phyloP scores from a whole-genome alignment of 2,113 vertebrate genomes.

The Platycercus adscitus region DNA sequence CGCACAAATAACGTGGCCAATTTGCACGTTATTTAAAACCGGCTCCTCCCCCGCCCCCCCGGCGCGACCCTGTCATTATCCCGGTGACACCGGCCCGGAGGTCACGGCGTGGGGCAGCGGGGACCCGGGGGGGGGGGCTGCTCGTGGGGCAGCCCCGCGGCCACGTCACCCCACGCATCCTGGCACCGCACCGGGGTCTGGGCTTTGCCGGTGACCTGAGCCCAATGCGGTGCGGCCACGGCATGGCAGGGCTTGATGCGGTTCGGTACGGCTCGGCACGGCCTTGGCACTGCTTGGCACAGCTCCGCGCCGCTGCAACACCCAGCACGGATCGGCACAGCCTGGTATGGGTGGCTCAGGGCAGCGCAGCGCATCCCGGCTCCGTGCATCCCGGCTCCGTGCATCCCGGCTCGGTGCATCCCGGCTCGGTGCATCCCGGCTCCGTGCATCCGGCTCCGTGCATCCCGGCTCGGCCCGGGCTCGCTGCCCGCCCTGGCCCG shows the following conservation, averaged over 20 bases:
- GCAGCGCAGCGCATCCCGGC: too few relatives aligned
- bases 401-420: too few relatives aligned
- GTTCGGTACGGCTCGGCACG: background rate
- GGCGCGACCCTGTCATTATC: conserved; percentile 53
- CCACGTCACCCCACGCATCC: background rate
- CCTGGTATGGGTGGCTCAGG: background rate
- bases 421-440: too few relatives aligned
- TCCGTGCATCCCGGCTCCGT: too few relatives aligned
- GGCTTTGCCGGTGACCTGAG: conserved; percentile 36
- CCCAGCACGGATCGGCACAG: too few relatives aligned
- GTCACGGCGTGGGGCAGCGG: background rate
- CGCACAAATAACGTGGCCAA: conserved; percentile 52
- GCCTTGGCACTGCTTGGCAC: too few relatives aligned
- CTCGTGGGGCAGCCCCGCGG: background rate
- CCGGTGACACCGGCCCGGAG: background rate
- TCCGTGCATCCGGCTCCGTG: too few relatives aligned
- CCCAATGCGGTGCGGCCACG: background rate
- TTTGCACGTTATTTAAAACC: conserved; percentile 71
- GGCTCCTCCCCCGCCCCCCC: conserved; percentile 49
- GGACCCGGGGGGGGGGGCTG: background rate
- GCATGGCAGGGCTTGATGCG: background rate
- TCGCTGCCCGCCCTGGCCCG: background rate
- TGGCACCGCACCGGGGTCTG: background rate
- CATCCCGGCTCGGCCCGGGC: background rate
- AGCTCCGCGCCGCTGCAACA: too few relatives aligned